phyloP scores from a whole-genome alignment of 2,797 vertebrate genomes.

The Poeciliopsis paucimaculata region DNA sequence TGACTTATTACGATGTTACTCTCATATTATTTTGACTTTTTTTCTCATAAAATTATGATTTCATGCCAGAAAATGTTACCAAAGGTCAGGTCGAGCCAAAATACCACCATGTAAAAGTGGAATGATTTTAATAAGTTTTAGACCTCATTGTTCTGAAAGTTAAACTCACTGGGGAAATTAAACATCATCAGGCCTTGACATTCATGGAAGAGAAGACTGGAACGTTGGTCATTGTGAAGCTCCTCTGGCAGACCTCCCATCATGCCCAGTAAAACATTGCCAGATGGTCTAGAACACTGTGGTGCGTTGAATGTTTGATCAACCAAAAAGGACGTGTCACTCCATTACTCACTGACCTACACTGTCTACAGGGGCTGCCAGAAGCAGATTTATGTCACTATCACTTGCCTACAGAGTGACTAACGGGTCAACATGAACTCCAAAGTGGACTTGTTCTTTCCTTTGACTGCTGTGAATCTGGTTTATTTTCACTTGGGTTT shows the following conservation, averaged over 20 bases:
- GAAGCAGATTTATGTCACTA: background rate
- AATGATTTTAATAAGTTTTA: background rate
- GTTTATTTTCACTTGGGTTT: background rate
- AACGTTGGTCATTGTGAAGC: background rate
- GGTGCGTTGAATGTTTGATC: background rate
- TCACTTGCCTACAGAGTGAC: background rate
- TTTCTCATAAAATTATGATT: too few relatives aligned
- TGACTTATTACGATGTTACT: too few relatives aligned
- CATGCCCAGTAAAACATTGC: conserved; percentile 1
- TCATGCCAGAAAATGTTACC: background rate
- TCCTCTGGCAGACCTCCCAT: background rate
- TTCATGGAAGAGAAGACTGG: conserved; percentile 1
- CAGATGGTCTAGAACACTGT: conserved; percentile 2
- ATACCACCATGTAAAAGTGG: background rate
- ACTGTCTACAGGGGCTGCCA: background rate
- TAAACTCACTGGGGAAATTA: background rate
- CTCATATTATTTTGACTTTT: too few relatives aligned
- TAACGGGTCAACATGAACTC: background rate
- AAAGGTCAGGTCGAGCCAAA: background rate
- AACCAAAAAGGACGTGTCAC: conserved; percentile 5
- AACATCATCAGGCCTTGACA: background rate
- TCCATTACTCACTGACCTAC: conserved; percentile 6
- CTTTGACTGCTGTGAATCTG: background rate
- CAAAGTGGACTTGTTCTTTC: background rate
- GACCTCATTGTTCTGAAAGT: background rate